Conservation (phyloP, 2,113 vertebrate genomes). For the Siniperca chuatsi region DNA sequence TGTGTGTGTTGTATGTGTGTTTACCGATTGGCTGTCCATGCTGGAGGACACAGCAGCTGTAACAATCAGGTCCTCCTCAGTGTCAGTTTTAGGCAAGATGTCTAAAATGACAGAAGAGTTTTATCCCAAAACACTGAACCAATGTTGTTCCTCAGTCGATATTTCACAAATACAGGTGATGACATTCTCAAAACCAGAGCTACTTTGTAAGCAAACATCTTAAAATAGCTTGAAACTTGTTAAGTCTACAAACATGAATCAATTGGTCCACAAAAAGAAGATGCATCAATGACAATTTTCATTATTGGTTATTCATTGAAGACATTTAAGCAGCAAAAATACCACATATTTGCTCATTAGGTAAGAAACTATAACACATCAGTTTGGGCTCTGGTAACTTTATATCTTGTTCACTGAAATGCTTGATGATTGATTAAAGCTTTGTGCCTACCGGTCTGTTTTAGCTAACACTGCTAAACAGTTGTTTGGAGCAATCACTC, state of each 20-base stretch:
- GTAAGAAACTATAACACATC: not conserved
- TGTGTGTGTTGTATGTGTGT: constrained; percentile 38
- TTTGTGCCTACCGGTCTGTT: too few relatives aligned
- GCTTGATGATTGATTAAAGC: too few relatives aligned
- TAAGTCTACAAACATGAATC: not conserved
- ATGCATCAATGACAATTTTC: not conserved
- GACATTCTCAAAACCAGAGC: not conserved
- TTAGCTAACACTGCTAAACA: too few relatives aligned
- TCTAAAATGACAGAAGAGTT: constrained; percentile 76
- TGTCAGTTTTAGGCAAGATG: constrained; percentile 86
- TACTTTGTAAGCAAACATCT: not conserved
- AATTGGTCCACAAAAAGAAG: not conserved
- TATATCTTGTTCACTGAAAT: not conserved
- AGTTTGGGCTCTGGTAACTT: not conserved
- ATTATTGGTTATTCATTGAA: not conserved
- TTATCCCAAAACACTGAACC: not conserved
- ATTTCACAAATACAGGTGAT: not conserved
- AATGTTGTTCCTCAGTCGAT: not conserved
- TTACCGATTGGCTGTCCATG: constrained; percentile 90
- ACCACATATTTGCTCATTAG: too few relatives aligned
- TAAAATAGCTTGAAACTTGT: too few relatives aligned
- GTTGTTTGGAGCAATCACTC: too few relatives aligned
- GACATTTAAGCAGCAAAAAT: not conserved
- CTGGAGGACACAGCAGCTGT: constrained; percentile 83
- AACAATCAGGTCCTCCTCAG: constrained; percentile 85